These are phyloP conservation scores for Pseudomyrmex pallidus DNA, from an alignment of 1,140 invertebrate species.

Conservation along the genomic window DNA sequence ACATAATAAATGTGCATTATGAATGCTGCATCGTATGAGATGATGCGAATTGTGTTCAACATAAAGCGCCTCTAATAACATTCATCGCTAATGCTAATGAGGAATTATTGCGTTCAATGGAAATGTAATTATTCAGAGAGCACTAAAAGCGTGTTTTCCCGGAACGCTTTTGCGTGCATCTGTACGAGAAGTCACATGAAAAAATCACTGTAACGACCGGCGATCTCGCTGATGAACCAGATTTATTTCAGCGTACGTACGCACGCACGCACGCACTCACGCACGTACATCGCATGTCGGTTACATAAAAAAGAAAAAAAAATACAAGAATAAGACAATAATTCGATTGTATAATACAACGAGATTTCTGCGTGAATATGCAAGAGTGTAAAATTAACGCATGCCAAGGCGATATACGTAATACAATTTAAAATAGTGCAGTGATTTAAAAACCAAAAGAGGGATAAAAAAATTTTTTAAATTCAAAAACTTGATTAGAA, in stretches of 20 bases:
- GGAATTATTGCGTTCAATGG: constrained; percentile 54
- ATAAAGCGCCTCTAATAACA: constrained; percentile 52
- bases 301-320: constrained; percentile 9
- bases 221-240: constrained; percentile 24
- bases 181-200: constrained; percentile 18
- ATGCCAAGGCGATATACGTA: neutral
- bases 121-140: constrained; percentile 48
- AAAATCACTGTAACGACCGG: constrained; percentile 16
- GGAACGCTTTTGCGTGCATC: neutral
- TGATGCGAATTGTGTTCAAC: constrained; percentile 41
- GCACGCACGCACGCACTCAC: constrained; percentile 20
- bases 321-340: constrained; percentile 39
- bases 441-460: neutral
- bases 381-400: constrained; percentile 18
- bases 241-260: constrained; percentile 27
- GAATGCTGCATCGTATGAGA: constrained; percentile 24
- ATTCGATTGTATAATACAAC: constrained; percentile 56
- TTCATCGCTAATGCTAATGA: constrained; percentile 44
- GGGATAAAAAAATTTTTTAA: neutral
- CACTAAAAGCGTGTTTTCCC: constrained; percentile 16
- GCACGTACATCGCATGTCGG: constrained; percentile 11
- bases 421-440: neutral
- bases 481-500: neutral
- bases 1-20: constrained; percentile 20
- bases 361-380: neutral